These are phyloP conservation scores for Mactra quadrangularis DNA, from an alignment of 1,140 invertebrate species.

Conservation along the genomic window DNA sequence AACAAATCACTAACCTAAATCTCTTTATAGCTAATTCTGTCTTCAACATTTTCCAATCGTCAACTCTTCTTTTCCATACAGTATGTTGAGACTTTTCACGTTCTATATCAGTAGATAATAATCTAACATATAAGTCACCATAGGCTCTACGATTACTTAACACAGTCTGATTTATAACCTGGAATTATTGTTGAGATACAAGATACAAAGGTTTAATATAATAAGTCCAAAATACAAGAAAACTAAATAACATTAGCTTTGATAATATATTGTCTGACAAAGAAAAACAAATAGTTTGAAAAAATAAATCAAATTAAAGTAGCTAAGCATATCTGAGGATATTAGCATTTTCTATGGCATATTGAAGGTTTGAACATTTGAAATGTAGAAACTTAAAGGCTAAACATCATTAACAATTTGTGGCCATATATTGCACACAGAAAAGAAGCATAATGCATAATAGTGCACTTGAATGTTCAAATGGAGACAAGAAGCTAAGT, in stretches of 20 bases:
- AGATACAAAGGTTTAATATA: no score
- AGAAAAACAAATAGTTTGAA: neutral
- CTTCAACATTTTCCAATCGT: conserved; percentile 79
- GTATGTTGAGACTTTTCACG: conserved; percentile 79
- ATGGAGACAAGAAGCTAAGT: no score
- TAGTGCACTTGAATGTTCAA: no score
- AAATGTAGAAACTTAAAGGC: no score
- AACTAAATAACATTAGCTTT: no score
- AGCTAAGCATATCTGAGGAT: no score
- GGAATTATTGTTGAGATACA: conserved; percentile 28
- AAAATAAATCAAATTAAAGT: no score
- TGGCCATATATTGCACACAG: no score
- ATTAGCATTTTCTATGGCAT: no score
- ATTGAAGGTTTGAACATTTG: no score
- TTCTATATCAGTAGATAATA: conserved; percentile 82
- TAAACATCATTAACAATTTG: no score
- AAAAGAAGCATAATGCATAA: no score
- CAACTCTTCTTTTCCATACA: conserved; percentile 73
- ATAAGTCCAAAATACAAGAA: neutral
- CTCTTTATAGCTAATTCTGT: conserved; percentile 74
- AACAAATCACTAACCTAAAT: conserved; percentile 73
- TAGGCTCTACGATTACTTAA: conserved; percentile 81
- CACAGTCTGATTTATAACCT: conserved; percentile 82
- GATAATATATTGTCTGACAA: neutral
- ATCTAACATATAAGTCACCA: conserved; percentile 79